These are phyloP conservation scores for Eriocheir sinensis DNA, from an alignment of 1,140 invertebrate species.

Conservation along the genomic window DNA sequence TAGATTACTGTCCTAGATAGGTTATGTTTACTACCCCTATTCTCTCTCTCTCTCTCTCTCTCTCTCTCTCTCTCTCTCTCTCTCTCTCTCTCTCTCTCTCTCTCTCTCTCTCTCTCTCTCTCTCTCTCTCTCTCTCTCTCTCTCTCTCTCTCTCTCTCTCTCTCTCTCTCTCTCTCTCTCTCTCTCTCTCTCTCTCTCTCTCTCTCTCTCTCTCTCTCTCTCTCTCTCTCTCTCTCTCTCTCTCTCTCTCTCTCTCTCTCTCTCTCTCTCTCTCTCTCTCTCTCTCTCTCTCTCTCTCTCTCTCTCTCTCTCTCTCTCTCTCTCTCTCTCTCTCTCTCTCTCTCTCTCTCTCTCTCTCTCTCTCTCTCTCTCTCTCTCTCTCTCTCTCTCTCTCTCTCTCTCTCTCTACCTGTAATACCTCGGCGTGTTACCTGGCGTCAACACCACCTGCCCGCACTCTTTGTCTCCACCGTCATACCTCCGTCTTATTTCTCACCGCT, in stretches of 20 bases:
- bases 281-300: too few relatives aligned
- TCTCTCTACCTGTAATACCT: too few relatives aligned
- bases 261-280: too few relatives aligned
- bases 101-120: conserved; percentile 13
- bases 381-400: too few relatives aligned
- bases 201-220: background rate
- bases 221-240: background rate
- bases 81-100: conserved; percentile 1
- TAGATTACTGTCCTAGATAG: conserved; percentile 14
- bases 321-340: too few relatives aligned
- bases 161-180: background rate
- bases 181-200: background rate
- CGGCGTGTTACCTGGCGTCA: too few relatives aligned
- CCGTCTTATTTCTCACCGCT: too few relatives aligned
- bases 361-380: too few relatives aligned
- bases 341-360: too few relatives aligned
- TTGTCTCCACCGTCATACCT: too few relatives aligned
- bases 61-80: conserved; percentile 1
- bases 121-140: conserved; percentile 21
- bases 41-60: background rate
- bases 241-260: background rate
- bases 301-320: too few relatives aligned
- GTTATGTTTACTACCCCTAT: background rate
- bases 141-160: conserved; percentile 1
- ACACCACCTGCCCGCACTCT: too few relatives aligned